Percentiles rank a stretch among this genome's conserved stretches.
Conservation (phyloP, 2,888 invertebrate genomes). For the Norana najaformis region DNA sequence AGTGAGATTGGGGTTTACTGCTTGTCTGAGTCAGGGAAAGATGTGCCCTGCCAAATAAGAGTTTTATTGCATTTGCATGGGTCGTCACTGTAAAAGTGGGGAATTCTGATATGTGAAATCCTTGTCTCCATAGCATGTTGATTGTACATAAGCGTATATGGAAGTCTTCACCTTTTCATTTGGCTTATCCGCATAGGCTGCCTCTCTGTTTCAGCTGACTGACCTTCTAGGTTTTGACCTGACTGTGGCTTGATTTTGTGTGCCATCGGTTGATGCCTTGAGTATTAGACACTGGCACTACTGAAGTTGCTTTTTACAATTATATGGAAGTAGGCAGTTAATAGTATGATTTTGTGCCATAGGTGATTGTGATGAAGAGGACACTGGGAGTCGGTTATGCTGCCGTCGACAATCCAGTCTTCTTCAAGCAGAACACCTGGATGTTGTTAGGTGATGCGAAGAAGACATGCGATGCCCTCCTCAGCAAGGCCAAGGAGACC, state of each 20-base stretch:
- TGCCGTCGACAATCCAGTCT: constrained; percentile 88
- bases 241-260: too few species aligned
- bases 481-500: constrained; percentile 70
- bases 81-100: not conserved
- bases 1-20: not conserved
- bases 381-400: constrained; percentile 86
- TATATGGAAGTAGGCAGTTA: not conserved
- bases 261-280: too few species aligned
- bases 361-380: constrained; percentile 88
- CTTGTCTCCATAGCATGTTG: not conserved
- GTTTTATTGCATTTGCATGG: not conserved
- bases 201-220: too few species aligned
- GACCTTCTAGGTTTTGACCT: too few species aligned
- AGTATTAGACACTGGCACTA: too few species aligned
- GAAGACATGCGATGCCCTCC: constrained; percentile 82
- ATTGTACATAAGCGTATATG: too few species aligned
- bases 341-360: constrained; percentile 31
- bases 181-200: too few species aligned
- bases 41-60: not conserved
- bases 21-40: not conserved
- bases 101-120: not conserved
- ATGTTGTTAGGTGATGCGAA: constrained; percentile 89
- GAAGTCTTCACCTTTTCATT: too few species aligned
- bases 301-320: too few species aligned
- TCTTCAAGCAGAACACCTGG: constrained; percentile 82